phyloP scores from a whole-genome alignment of 2,888 invertebrate genomes.

The Synergus japonicus region DNA sequence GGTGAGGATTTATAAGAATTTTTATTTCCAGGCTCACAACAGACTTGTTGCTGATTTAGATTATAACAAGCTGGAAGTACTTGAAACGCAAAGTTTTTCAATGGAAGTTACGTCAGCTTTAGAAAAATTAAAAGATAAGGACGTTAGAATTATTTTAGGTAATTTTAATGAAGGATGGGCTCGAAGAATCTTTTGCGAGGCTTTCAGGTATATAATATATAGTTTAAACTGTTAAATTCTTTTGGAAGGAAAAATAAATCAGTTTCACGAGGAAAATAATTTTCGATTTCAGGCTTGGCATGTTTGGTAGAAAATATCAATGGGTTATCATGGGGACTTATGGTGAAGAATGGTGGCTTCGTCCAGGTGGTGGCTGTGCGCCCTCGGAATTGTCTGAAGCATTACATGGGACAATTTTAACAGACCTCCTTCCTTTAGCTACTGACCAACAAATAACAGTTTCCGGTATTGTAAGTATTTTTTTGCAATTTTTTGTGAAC shows the following conservation, averaged over 20 bases:
- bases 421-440: constrained; percentile 91
- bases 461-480: constrained; percentile 87
- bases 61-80: constrained; percentile 87
- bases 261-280: too few relatives aligned
- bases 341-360: constrained; percentile 85
- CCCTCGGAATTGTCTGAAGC: constrained; percentile 85
- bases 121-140: constrained; percentile 90
- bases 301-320: constrained; percentile 90
- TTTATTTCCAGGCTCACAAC: constrained; percentile 86
- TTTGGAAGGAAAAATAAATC: too few relatives aligned
- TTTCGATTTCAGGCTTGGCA: constrained; percentile 15
- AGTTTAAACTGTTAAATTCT: too few relatives aligned
- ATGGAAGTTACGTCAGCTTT: constrained; percentile 90
- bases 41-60: constrained; percentile 93
- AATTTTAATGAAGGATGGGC: constrained; percentile 98
- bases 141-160: constrained; percentile 95
- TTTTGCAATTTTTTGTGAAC: neutral
- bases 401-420: constrained; percentile 92
- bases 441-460: constrained; percentile 92
- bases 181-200: constrained; percentile 91
- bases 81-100: constrained; percentile 94
- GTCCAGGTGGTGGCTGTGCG: constrained; percentile 70
- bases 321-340: constrained; percentile 97
- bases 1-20: constrained; percentile 3
- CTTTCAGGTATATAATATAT: constrained; percentile 81